A percentile compares a stretch with the other conserved stretches of the same genome.
phyloP scores from a whole-genome alignment of 2,797 vertebrate genomes.

The Chelon auratus region DNA sequence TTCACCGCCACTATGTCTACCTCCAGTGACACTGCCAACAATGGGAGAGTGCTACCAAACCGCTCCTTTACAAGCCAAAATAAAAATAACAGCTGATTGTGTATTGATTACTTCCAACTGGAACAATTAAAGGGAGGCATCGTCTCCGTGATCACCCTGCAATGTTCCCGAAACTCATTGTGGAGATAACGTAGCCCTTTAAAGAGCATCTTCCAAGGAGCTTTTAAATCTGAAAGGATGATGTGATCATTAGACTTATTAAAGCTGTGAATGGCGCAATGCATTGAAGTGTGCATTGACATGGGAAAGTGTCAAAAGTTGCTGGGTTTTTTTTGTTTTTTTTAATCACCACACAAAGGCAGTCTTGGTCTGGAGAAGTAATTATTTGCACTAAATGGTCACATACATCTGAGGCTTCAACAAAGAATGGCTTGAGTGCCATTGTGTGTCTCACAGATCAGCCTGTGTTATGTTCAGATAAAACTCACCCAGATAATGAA shows the following conservation, averaged over 20 bases:
- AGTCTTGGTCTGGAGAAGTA: constrained; percentile 3
- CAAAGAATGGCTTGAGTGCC: constrained; percentile 15
- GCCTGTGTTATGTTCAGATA: constrained; percentile 21
- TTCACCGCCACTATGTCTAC: neutral
- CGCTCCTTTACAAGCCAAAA: constrained; percentile 48
- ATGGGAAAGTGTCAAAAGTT: constrained; percentile 10
- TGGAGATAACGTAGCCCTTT: constrained; percentile 38
- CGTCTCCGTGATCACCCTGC: constrained; percentile 13
- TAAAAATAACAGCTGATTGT: constrained; percentile 50
- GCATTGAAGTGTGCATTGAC: constrained; percentile 13
- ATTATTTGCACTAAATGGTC: constrained; percentile 42
- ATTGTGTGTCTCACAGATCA: constrained; percentile 20
- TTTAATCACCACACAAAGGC: constrained; percentile 39
- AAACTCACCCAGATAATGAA: constrained; percentile 20
- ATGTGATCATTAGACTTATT: constrained; percentile 49
- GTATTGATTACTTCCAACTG: constrained; percentile 46
- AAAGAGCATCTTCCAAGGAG: constrained; percentile 28
- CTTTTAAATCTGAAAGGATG: constrained; percentile 38
- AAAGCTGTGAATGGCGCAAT: constrained; percentile 36
- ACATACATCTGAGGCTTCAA: neutral
- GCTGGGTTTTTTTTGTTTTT: neutral
- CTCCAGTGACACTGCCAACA: constrained; percentile 11
- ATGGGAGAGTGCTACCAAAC: constrained; percentile 38
- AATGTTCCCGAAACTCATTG: constrained; percentile 21
- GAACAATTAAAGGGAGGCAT: constrained; percentile 41